Percentiles rank a stretch among this genome's conserved stretches.
These are phyloP conservation scores for Piprites chloris DNA, from an alignment of 2,113 vertebrate species.

Conservation along the genomic window DNA sequence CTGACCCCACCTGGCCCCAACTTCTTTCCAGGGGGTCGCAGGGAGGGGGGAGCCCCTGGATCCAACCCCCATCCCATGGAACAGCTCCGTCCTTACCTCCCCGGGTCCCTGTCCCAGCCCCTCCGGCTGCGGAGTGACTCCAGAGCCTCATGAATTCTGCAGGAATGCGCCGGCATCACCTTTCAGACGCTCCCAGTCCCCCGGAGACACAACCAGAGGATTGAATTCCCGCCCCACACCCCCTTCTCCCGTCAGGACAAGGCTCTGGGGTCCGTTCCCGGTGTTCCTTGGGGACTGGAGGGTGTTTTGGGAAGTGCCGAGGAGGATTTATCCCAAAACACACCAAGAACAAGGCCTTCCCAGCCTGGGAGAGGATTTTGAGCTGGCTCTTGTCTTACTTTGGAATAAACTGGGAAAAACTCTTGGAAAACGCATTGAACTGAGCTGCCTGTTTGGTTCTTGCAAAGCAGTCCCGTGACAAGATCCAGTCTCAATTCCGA, in stretches of 20 bases:
- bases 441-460: rapidly evolving
- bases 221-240: slow-evolving; percentile 29
- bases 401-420: rapidly evolving
- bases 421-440: background rate
- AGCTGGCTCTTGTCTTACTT: background rate
- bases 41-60: background rate
- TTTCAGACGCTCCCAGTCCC: slow-evolving; percentile 35
- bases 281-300: rapidly evolving
- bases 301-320: rapidly evolving
- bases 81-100: background rate
- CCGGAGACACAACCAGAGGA: background rate
- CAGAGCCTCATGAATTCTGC: slow-evolving; percentile 52
- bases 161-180: background rate
- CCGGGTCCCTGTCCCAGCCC: background rate
- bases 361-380: rapidly evolving
- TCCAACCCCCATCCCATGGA: background rate
- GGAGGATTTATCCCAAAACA: background rate
- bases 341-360: background rate
- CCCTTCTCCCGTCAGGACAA: rapidly evolving
- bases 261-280: rapidly evolving
- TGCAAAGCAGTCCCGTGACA: rapidly evolving
- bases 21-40: background rate
- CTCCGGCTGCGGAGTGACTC: background rate
- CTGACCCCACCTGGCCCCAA: background rate
- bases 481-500: background rate